Evolutionary conservation across 2,113 vertebrate species (phyloP).

Genomic region (Cochlearius cochlearius): DNA sequence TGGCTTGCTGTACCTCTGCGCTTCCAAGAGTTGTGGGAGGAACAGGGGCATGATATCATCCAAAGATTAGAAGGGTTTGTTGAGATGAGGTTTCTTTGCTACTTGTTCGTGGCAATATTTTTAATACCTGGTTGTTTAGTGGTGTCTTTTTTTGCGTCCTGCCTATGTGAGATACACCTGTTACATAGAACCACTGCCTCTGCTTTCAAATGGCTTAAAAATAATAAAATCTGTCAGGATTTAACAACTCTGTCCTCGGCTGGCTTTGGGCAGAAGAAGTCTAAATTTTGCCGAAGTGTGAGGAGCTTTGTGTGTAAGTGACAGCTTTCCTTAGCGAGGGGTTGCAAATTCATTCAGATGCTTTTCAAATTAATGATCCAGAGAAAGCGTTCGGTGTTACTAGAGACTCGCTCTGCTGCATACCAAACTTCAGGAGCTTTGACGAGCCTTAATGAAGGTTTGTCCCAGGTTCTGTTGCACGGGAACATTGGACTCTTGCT

Average conservation of each 20-base stretch:
- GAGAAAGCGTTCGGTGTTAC: neutral
- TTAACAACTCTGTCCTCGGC: neutral
- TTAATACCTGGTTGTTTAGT: neutral
- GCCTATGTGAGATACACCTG: slow-evolving; percentile 7
- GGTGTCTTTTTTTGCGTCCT: neutral
- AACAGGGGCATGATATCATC: neutral
- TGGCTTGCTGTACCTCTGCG: neutral
- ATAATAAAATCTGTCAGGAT: neutral
- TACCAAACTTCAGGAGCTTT: slow-evolving; percentile 62
- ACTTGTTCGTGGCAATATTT: neutral
- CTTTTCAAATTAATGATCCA: slow-evolving; percentile 44
- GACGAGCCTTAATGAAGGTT: slow-evolving; percentile 52
- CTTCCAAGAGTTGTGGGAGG: neutral
- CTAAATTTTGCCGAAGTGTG: neutral
- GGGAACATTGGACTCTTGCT: slow-evolving; percentile 3
- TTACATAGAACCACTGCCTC: neutral
- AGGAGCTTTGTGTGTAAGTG: slow-evolving; percentile 19
- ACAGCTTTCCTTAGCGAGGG: slow-evolving; percentile 28
- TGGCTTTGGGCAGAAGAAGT: neutral
- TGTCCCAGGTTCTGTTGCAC: slow-evolving; percentile 53
- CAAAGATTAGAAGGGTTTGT: neutral
- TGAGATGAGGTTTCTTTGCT: slow-evolving; percentile 21
- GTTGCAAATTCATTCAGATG: slow-evolving; percentile 47
- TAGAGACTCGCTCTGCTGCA: slow-evolving; percentile 26
- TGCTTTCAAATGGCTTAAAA: neutral